Evolutionary conservation across 2,797 vertebrate species (phyloP), one percentile per base, ranked within the genome.

Genomic region (Scarus forsteni): DNA sequence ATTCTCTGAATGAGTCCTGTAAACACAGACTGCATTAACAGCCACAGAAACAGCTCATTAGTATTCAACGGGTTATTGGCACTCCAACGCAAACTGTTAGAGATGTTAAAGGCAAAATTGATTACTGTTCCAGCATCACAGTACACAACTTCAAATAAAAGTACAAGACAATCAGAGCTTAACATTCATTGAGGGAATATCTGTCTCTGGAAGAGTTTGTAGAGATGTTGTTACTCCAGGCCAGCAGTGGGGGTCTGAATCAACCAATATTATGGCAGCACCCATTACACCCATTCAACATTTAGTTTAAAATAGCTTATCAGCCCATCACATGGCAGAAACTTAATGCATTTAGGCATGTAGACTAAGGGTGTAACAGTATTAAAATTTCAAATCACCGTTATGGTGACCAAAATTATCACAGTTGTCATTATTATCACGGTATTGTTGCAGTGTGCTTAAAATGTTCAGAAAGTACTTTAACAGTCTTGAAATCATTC

Each of bases 1-100:
- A 35, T 18, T 40, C 13, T 44, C 43, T 44, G 15, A 56, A 55
- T 42, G 48, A 27, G 35, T 16, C 58, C 40, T n/a, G 59, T 73
- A 62, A 81, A 72, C 55, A 49, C 12, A 3, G 35, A 27, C n/a
- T 12, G 16, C 16, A 34, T 67, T 44, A 52, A 46, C 34, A 18
- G n/a, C n/a, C 8, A 19, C 7, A 40, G 46, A 27, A 36, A 38
- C 45, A 46, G 38, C 19, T 71, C 8, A 27, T 77, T 58, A 77
- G n/a, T 2, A 1, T 36, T 36, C 2, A 27, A 4, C 42, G 43
- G 42, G 52, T 19, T 34, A 64, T 54, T 6, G 1, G 15, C 36
- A 16, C 59, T 10, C 57, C 34, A 8, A 39, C 3, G 35, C 44
- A 38, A 36, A 11, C 13, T 8, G 18, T 34, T 40, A 27, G 6